These are phyloP conservation scores for Conger conger DNA, from an alignment of 2,113 vertebrate genomes.

Conservation along the genomic window DNA sequence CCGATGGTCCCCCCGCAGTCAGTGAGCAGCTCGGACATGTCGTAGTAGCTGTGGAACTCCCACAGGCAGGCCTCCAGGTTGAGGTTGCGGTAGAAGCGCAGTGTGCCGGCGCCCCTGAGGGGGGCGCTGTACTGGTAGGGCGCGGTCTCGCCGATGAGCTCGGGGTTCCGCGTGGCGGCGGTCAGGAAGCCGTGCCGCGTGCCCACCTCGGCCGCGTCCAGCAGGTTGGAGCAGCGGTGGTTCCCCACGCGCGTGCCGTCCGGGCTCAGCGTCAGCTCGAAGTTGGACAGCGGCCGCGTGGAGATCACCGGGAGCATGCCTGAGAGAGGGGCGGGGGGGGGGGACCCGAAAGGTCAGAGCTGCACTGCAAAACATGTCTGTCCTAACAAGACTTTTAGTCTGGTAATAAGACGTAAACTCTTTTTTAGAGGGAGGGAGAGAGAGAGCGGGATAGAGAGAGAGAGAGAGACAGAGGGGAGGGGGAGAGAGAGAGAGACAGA, in stretches of 20 bases:
- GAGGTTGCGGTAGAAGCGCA: conserved; percentile 89
- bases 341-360: background rate
- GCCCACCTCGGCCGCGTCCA: conserved; percentile 83
- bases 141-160: conserved; percentile 74
- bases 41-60: conserved; percentile 90
- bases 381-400: too few species aligned
- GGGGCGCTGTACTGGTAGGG: conserved; percentile 82
- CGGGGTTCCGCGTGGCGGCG: conserved; percentile 66
- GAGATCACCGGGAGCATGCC: conserved; percentile 92
- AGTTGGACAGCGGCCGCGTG: conserved; percentile 87
- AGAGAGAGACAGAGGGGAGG: too few species aligned
- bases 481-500: too few species aligned
- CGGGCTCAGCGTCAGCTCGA: conserved; percentile 88
- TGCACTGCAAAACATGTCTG: too few species aligned
- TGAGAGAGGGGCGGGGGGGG: conserved; percentile 42
- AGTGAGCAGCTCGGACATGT: conserved; percentile 91
- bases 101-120: conserved; percentile 73
- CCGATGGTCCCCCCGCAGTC: conserved; percentile 88
- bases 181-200: conserved; percentile 88
- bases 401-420: too few species aligned
- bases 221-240: conserved; percentile 91
- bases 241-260: conserved; percentile 87
- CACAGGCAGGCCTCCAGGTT: conserved; percentile 91
- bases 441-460: too few species aligned
- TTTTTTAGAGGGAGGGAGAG: too few species aligned